Evolutionary conservation across 64 coral and sea anemone genomes (phyloP).

Genomic region (Cladopsammia gracilis): DNA sequence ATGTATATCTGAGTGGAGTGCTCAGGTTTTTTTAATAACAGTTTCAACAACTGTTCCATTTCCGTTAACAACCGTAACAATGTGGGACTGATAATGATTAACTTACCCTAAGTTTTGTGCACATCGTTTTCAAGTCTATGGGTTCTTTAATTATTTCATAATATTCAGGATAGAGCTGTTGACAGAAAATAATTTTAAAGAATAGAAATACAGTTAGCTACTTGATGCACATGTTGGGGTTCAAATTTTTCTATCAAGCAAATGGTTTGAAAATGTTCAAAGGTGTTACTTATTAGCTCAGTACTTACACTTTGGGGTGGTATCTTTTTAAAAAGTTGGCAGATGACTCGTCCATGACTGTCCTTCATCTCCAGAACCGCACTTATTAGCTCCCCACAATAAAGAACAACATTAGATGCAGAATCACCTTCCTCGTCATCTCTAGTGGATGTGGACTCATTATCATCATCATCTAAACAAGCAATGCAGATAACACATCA

Average conservation of each 20-base stretch:
- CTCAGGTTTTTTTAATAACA: too few relatives aligned
- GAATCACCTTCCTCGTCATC: slow-evolving; percentile 84
- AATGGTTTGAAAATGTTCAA: not conserved
- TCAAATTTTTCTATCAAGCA: too few relatives aligned
- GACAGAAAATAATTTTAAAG: not conserved
- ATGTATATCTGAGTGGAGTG: too few relatives aligned
- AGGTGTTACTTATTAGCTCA: not conserved
- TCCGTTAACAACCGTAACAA: too few relatives aligned
- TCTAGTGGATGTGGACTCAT: slow-evolving; percentile 77
- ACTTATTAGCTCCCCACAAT: slow-evolving; percentile 88
- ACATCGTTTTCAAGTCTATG: slow-evolving; percentile 90
- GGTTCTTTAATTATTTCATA: slow-evolving; percentile 99
- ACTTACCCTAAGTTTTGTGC: slow-evolving; percentile 91
- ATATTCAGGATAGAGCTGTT: slow-evolving; percentile 96
- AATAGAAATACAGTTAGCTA: not conserved
- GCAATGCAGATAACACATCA: not conserved
- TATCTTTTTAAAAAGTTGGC: slow-evolving; percentile 93
- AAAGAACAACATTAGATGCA: slow-evolving; percentile 38
- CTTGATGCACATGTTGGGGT: too few relatives aligned
- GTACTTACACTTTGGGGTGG: slow-evolving; percentile 87
- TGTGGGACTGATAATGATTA: not conserved
- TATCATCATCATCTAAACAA: slow-evolving; percentile 81
- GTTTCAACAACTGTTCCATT: too few relatives aligned
- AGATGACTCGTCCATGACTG: slow-evolving; percentile 87
- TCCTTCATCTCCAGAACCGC: slow-evolving; percentile 93